Percentiles rank a stretch among this genome's conserved stretches.
Evolutionary conservation across 2,113 vertebrate species (phyloP).

Genomic region (Crotophaga sulcirostris): DNA sequence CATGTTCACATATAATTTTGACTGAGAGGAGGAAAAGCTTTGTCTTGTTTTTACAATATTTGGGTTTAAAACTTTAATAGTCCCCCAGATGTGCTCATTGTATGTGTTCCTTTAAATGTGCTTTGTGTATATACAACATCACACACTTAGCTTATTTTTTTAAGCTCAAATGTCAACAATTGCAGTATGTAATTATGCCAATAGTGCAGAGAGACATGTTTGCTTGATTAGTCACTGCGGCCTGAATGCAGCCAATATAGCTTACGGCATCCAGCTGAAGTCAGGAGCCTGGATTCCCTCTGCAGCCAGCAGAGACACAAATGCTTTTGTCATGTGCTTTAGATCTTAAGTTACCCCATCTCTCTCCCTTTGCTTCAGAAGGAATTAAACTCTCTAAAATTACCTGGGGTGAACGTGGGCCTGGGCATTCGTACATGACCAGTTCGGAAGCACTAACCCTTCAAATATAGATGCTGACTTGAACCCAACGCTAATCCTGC

Average conservation of each 20-base stretch:
- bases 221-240: neutral
- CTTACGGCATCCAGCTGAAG: neutral
- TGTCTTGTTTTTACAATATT: neutral
- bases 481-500: fast-evolving
- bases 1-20: neutral
- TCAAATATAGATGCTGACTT: neutral
- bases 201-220: neutral
- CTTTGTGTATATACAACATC: neutral
- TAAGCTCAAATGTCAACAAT: slow-evolving; percentile 13
- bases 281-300: neutral
- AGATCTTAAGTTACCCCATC: neutral
- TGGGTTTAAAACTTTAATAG: neutral
- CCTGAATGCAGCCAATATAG: neutral
- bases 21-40: neutral
- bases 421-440: neutral
- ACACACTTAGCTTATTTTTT: neutral
- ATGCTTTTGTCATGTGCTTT: neutral
- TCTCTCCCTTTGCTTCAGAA: neutral
- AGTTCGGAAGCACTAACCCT: neutral
- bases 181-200: neutral
- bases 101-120: neutral
- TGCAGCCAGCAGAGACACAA: neutral
- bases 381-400: neutral
- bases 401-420: neutral
- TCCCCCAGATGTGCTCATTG: neutral